These are phyloP conservation scores for Podarcis raffonei DNA, from an alignment of 2,113 vertebrate species.

Conservation along the genomic window DNA sequence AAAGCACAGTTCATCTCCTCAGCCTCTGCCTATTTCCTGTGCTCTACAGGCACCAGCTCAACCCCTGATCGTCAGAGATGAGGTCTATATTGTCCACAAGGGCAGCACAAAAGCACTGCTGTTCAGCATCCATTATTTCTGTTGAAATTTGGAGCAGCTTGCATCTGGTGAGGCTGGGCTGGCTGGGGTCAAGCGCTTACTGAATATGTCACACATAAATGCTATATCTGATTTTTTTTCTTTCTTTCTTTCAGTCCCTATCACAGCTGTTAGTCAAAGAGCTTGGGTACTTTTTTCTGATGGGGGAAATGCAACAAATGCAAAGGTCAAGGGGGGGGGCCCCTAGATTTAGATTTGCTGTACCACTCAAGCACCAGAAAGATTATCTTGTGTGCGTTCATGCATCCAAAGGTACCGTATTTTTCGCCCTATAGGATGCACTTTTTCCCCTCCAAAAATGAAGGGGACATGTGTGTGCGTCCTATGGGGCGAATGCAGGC, in stretches of 20 bases:
- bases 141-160: background rate
- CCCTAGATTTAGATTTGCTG: background rate
- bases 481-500: no score
- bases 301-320: background rate
- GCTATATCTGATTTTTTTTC: background rate
- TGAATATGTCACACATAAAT: background rate
- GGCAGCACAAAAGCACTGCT: background rate
- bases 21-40: background rate
- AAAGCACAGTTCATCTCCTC: conserved; percentile 13
- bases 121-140: background rate
- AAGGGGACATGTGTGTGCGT: no score
- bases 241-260: conserved; percentile 3
- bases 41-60: background rate
- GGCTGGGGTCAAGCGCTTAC: conserved; percentile 18
- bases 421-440: no score
- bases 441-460: no score
- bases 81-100: background rate
- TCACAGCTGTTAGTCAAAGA: background rate
- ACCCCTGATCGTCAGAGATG: background rate
- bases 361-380: background rate
- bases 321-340: background rate
- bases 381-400: background rate
- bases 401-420: background rate
- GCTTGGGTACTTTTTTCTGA: background rate
- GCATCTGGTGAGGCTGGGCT: conserved; percentile 25